Base-by-base conservation (phyloP, 2,888 invertebrate species). In the Trissonchulus latispiculum region DNA sequence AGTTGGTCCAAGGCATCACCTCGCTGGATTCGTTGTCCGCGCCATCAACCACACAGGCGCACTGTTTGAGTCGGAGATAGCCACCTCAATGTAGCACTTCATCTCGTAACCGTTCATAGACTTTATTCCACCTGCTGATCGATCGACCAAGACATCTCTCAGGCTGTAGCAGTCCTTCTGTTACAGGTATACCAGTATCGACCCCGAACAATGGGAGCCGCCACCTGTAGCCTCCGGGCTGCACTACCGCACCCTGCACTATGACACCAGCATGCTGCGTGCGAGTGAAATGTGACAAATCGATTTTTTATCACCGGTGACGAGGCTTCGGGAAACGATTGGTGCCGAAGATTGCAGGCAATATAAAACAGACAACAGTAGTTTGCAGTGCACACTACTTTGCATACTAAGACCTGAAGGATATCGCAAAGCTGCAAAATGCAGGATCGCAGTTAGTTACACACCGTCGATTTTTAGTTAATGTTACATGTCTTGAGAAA, bases 1-100 rank as follows among this genome's bases (percentile, higher is more conserved):
- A 8, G 8, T 48, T 48, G 8, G 23, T 48, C 48, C 48, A 8
- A 48, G 48, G 8, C 23, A 8, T 48, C 48, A 23, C 48, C 48
- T 48, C 8, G 48, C 48, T 15, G 70, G 72, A 76, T 77, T 36
- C 73, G 71, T 32, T 73, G 70, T 29, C n/a, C n/a, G n/a, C n/a
- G n/a, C 77, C 77, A 68, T 77, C 76, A 37, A 75, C 76, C 36
- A 78, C 74, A 72, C 80, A 80, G 0, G 77, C 79, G 59, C 74
- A 77, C 74, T 77, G 78, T 69, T 76, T 76, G 77, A 79, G 78
- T 70, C 75, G 74, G 48, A 79, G 73, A 73, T 78, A 78, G 61
- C 78, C 78, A 70, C 76, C 75, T 74, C 69, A 8, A 68, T 3
- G n/a, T 18, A 15, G n/a, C 69, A 68, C 23, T 33, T 68, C 69